phyloP scores from a whole-genome alignment of 2,797 vertebrate species.

The Phalloptychus januarius region DNA sequence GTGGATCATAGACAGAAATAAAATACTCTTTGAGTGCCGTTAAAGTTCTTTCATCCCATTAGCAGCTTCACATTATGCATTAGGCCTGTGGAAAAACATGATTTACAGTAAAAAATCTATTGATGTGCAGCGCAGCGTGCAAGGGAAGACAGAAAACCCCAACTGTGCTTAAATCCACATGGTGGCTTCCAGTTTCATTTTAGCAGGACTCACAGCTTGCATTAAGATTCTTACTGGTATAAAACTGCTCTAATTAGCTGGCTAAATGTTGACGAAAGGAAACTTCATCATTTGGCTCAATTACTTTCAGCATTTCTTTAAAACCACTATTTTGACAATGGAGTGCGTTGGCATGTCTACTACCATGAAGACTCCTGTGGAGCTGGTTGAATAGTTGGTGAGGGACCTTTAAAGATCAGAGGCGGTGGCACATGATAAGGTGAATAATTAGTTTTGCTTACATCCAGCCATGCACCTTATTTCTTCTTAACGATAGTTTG shows the following conservation, averaged over 20 bases:
- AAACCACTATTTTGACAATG: neutral
- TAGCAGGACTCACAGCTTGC: neutral
- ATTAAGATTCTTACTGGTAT: neutral
- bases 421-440: neutral
- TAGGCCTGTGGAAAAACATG: neutral
- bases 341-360: neutral
- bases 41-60: neutral
- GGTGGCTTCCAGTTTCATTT: neutral
- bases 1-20: neutral
- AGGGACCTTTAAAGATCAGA: neutral
- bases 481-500: neutral
- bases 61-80: neutral
- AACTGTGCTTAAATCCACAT: neutral
- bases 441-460: neutral
- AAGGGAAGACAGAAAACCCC: neutral
- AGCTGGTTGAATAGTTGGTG: neutral
- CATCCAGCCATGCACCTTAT: neutral
- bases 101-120: neutral
- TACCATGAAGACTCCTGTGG: neutral
- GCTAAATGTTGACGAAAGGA: neutral
- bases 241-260: neutral
- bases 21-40: neutral
- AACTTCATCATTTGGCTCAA: neutral
- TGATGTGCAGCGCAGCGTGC: neutral
- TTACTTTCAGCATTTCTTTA: conserved; percentile 1